Conservation (phyloP, 1,140 invertebrate genomes). For the Aricia agestis region DNA sequence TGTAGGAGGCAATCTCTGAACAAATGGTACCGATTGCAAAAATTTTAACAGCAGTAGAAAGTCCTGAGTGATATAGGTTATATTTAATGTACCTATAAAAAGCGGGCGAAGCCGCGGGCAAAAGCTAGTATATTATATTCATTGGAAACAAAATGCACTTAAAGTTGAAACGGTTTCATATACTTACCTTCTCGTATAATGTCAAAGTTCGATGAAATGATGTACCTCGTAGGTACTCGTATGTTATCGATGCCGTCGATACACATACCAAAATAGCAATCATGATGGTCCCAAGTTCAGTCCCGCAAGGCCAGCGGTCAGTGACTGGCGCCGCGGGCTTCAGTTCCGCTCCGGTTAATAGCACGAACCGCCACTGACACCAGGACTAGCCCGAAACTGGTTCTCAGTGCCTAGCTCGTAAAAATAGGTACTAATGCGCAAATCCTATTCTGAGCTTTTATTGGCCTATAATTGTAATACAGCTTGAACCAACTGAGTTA, state of each 20-base stretch:
- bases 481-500: neutral
- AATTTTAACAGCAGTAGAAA: too few species aligned
- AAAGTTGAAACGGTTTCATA: too few species aligned
- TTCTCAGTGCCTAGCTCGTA: neutral
- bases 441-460: neutral
- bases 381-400: neutral
- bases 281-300: neutral
- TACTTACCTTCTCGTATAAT: too few species aligned
- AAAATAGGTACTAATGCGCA: neutral
- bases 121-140: too few species aligned
- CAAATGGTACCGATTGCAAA: too few species aligned
- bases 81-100: too few species aligned
- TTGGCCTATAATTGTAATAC: neutral
- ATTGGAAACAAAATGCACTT: too few species aligned
- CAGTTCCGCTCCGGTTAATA: constrained; percentile 37
- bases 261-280: neutral
- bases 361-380: neutral
- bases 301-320: constrained; percentile 38
- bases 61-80: too few species aligned
- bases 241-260: neutral
- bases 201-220: too few species aligned
- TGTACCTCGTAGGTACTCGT: too few species aligned
- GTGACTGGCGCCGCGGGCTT: constrained; percentile 33
- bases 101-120: too few species aligned
- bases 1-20: too few species aligned